Percentiles rank a stretch among this genome's conserved stretches.
phyloP scores from a whole-genome alignment of 1,140 invertebrate species.

The Cryptotermes secundus region DNA sequence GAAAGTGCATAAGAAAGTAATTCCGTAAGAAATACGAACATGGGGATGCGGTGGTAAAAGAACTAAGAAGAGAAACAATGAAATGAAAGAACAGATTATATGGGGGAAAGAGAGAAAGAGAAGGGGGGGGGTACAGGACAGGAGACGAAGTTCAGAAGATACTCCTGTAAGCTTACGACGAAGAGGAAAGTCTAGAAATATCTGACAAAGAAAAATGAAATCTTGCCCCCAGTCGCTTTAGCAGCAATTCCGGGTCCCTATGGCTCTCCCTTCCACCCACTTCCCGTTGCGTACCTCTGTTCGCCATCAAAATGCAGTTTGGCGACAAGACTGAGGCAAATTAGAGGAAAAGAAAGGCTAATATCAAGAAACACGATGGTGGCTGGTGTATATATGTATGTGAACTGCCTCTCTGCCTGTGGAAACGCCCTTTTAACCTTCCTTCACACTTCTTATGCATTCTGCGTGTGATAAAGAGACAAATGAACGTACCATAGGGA shows the following conservation, averaged over 20 bases:
- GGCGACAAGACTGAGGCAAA: neutral
- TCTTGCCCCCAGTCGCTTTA: conserved; percentile 12
- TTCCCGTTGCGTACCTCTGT: neutral
- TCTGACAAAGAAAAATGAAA: conserved; percentile 20
- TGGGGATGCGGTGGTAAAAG: neutral
- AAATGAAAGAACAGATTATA: neutral
- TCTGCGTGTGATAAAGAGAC: too few species aligned
- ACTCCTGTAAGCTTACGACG: neutral
- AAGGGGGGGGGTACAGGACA: neutral
- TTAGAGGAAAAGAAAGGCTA: conserved; percentile 13
- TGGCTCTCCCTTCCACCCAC: neutral
- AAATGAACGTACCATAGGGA: too few species aligned
- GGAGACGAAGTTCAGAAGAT: neutral
- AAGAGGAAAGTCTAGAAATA: neutral
- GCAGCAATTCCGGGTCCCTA: neutral
- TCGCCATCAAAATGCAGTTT: conserved; percentile 3
- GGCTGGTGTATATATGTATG: neutral
- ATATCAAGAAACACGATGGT: neutral
- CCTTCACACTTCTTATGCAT: too few species aligned
- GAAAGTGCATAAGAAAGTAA: conserved; percentile 11
- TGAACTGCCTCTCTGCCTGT: too few species aligned
- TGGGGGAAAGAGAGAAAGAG: neutral
- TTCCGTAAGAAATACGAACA: conserved; percentile 3
- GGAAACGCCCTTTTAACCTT: too few species aligned
- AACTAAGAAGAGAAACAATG: neutral